Evolutionary conservation across 2,888 invertebrate genomes (phyloP).

Genomic region (Galeopsomyia nigrocyanea): DNA sequence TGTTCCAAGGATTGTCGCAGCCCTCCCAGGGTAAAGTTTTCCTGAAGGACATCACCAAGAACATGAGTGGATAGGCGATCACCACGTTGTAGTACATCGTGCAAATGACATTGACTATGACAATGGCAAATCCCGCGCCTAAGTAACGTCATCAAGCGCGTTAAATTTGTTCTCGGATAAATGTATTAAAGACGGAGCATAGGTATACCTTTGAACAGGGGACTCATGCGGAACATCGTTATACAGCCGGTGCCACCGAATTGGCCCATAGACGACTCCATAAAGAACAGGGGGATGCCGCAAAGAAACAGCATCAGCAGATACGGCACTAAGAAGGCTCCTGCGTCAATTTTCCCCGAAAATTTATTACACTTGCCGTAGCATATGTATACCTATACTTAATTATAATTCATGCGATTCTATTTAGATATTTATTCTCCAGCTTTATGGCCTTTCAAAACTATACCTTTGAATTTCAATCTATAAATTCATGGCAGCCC

Average conservation of each 20-base stretch:
- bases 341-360: constrained; percentile 67
- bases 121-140: constrained; percentile 90
- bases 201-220: constrained; percentile 85
- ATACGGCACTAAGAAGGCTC: constrained; percentile 91
- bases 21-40: constrained; percentile 81
- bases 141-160: background rate
- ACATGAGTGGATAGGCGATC: constrained; percentile 87
- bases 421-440: no score
- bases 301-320: constrained; percentile 84
- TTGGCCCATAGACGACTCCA: constrained; percentile 90
- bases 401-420: no score
- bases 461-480: no score
- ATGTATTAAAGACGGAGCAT: no score
- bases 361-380: no score
- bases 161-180: background rate
- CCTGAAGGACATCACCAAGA: constrained; percentile 80
- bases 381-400: no score
- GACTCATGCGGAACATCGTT: constrained; percentile 84
- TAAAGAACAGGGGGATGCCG: constrained; percentile 89
- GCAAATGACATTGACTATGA: constrained; percentile 84
- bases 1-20: constrained; percentile 88
- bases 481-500: no score
- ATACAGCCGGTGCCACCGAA: constrained; percentile 87
- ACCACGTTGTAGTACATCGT: constrained; percentile 89
- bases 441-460: no score